Base-by-base conservation (phyloP, 2,797 vertebrate genomes). In the Neosilurus mollespiculum region DNA sequence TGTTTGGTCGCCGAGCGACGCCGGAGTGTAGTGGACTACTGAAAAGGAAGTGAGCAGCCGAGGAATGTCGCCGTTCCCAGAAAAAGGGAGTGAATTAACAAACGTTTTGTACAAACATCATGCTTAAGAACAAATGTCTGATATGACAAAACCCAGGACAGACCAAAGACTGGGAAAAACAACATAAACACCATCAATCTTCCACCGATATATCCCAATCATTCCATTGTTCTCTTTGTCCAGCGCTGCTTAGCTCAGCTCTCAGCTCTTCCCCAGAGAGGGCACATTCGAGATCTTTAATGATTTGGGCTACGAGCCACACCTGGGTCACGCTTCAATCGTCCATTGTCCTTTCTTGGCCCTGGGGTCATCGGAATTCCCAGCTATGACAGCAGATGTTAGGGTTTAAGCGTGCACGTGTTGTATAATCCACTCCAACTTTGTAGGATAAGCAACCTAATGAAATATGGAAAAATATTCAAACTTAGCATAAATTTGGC, bases 1-100 rank as follows among this genome's bases (percentile, higher is more conserved):
- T 87, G 86, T 83, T 85, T 85, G 79, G 85, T 83, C 59, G 77
- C 78, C 61, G 80, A 80, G 53, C 15, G 61, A 30, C 43, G 20
- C 43, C 9, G 3, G 54, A 9, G 34, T 26, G 10, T 5, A 53
- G 24, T 8, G 15, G 14, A 24, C 70, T 67, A 43, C 71, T 34
- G 66, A 78, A 65, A 53, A 65, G 51, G 58, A 85, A 81, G 66
- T 22, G 61, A n/a, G 51, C 18, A 51, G 43, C 43, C 43, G 43
- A 43, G 22, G 26, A 78, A 77, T 64, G 51, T 56, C 58, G 9
- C 26, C 49, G 54, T 51, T 69, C 12, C 70, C 49, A 26, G 43
- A 30, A 70, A 37, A 53, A 51, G 34, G 26, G n/a, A 58, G 30
- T 12, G 24, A 61, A 30, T 34, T 53, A 70, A 71, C 37, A 56